These are phyloP conservation scores for Periparus ater DNA, from an alignment of 2,797 vertebrate species.

Conservation along the genomic window DNA sequence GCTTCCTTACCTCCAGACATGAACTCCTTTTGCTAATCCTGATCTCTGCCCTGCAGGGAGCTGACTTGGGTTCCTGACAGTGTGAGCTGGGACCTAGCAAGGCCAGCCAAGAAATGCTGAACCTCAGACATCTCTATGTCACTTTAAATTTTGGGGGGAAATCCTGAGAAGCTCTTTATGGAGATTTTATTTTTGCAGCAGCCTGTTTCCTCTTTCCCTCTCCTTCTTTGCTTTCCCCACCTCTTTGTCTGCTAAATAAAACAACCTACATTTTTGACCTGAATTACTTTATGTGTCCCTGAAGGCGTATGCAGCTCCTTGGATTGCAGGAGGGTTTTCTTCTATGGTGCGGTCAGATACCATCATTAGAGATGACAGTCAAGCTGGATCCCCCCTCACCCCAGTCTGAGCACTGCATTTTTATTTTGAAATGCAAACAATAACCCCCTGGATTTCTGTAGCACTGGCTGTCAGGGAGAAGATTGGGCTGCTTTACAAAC, in stretches of 20 bases:
- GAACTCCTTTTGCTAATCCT: neutral
- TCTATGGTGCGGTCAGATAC: neutral
- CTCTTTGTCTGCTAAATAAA: conserved; percentile 64
- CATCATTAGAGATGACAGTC: conserved; percentile 34
- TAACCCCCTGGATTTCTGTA: neutral
- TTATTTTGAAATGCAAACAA: neutral
- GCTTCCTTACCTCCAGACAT: neutral
- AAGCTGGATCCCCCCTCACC: neutral
- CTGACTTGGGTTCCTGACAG: neutral
- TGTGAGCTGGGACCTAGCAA: neutral
- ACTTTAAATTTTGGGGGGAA: neutral
- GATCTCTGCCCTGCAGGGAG: neutral
- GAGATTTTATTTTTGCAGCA: neutral
- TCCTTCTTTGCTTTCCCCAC: neutral
- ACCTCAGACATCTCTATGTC: neutral
- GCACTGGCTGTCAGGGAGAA: neutral
- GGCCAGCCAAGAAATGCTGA: neutral
- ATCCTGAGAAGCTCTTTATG: conserved; percentile 8
- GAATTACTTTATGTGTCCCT: conserved; percentile 61
- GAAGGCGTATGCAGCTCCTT: conserved; percentile 41
- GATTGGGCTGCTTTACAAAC: neutral
- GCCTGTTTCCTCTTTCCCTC: conserved; percentile 16
- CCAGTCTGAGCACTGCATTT: neutral
- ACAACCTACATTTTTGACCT: conserved; percentile 69
- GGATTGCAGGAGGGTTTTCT: conserved; percentile 46